Percentiles rank a stretch among this genome's conserved stretches.
These are phyloP conservation scores for Podargus strigoides DNA, from an alignment of 2,797 vertebrate genomes.

Conservation along the genomic window DNA sequence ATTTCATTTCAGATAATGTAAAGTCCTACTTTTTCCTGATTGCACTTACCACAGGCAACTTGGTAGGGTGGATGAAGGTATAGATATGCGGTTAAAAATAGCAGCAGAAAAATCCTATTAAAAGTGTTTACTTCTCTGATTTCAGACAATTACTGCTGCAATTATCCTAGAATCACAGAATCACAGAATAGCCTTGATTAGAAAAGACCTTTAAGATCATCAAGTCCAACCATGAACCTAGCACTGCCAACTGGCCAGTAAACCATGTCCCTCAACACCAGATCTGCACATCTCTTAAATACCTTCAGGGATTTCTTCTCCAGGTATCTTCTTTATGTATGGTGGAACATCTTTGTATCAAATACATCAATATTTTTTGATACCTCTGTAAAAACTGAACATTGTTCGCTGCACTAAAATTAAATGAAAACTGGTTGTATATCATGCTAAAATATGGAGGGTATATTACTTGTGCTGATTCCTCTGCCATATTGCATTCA, in stretches of 20 bases:
- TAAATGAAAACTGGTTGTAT: background rate
- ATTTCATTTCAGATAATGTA: background rate
- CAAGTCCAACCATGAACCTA: too few relatives aligned
- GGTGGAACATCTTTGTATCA: background rate
- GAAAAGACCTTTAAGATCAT: too few relatives aligned
- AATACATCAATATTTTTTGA: background rate
- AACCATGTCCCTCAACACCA: too few relatives aligned
- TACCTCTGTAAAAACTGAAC: background rate
- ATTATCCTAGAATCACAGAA: too few relatives aligned
- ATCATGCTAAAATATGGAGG: background rate
- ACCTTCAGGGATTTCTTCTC: too few relatives aligned
- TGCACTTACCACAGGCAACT: background rate
- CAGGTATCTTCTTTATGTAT: too few relatives aligned
- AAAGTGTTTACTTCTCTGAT: background rate
- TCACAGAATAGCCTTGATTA: too few relatives aligned
- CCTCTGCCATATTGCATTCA: background rate
- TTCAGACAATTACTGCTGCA: background rate
- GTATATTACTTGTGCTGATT: background rate
- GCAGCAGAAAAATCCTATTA: background rate
- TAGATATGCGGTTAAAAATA: background rate
- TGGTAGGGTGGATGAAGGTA: background rate
- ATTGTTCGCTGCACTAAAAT: background rate
- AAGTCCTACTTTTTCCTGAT: background rate
- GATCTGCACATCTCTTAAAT: too few relatives aligned
- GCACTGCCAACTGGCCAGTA: too few relatives aligned